phyloP scores from a whole-genome alignment of 2,113 vertebrate genomes.

The Mustelus asterias region DNA sequence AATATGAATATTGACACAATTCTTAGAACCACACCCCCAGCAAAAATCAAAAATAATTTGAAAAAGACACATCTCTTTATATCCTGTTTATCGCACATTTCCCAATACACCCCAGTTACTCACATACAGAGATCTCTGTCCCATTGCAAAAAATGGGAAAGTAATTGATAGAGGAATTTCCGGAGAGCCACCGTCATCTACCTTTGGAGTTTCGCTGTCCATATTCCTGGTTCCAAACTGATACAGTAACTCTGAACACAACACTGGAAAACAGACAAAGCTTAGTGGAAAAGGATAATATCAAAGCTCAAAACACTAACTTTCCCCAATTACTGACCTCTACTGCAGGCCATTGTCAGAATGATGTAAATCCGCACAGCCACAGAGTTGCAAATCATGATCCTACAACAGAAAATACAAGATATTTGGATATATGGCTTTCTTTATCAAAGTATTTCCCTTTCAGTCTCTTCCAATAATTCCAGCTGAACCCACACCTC shows the following conservation, averaged over 20 bases:
- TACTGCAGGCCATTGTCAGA: background rate
- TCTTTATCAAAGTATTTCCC: background rate
- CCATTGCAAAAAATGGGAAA: slow-evolving; percentile 76
- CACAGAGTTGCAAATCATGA: background rate
- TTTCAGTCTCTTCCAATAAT: background rate
- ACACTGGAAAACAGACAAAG: background rate
- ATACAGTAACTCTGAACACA: slow-evolving; percentile 34
- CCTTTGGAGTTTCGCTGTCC: slow-evolving; percentile 83
- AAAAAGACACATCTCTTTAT: background rate
- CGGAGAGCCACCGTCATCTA: slow-evolving; percentile 90
- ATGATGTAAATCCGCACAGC: background rate
- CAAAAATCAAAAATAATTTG: background rate
- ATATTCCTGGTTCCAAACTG: slow-evolving; percentile 59
- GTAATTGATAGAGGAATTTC: slow-evolving; percentile 76
- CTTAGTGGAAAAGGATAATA: too few species aligned
- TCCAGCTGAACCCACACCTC: too few species aligned
- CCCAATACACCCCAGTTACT: slow-evolving; percentile 48
- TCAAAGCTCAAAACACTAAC: slow-evolving; percentile 19
- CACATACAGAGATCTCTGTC: slow-evolving; percentile 85
- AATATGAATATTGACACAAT: background rate
- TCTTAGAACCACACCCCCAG: background rate
- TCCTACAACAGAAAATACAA: background rate
- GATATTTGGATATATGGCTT: background rate
- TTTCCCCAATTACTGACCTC: slow-evolving; percentile 5
- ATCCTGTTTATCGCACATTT: background rate